Percentiles rank a stretch among this genome's conserved stretches.
Evolutionary conservation across 1,140 invertebrate species (phyloP).

Genomic region (Oedothorax gibbosus): DNA sequence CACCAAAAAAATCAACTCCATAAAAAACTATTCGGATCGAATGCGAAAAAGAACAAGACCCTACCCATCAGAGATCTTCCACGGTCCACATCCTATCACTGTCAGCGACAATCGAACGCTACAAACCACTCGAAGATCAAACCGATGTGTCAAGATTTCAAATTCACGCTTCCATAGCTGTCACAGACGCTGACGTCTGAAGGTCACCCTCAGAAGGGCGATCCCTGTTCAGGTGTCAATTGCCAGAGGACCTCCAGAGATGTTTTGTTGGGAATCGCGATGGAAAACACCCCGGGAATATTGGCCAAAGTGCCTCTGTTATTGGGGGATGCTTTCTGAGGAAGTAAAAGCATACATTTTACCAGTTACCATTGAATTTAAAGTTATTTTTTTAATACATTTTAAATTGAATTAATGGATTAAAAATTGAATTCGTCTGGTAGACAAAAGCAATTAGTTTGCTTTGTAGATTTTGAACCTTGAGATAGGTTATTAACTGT

Average conservation of each 20-base stretch:
- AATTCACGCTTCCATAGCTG: slow-evolving; percentile 51
- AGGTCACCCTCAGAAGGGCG: background rate
- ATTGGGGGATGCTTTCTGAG: too few relatives aligned
- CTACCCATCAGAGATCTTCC: background rate
- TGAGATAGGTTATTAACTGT: too few relatives aligned
- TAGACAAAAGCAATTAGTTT: too few relatives aligned
- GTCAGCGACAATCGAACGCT: slow-evolving; percentile 49
- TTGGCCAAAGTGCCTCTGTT: background rate
- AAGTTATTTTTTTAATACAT: too few relatives aligned
- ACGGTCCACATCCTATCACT: slow-evolving; percentile 35
- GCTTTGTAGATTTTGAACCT: too few relatives aligned
- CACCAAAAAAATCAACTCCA: background rate
- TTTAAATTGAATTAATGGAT: too few relatives aligned
- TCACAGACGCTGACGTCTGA: slow-evolving; percentile 51
- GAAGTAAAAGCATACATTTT: too few relatives aligned
- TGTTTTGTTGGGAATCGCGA: background rate
- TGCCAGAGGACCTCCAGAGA: slow-evolving; percentile 7
- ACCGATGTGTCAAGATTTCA: slow-evolving; percentile 56
- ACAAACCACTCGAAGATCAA: slow-evolving; percentile 47
- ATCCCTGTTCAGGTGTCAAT: slow-evolving; percentile 39
- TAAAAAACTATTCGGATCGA: background rate
- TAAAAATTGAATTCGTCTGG: too few relatives aligned
- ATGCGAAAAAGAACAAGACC: background rate
- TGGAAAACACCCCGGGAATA: slow-evolving; percentile 22
- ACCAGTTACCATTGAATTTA: too few relatives aligned